Evolutionary conservation across 2,797 vertebrate genomes (phyloP).

Genomic region (Rhinella marina): DNA sequence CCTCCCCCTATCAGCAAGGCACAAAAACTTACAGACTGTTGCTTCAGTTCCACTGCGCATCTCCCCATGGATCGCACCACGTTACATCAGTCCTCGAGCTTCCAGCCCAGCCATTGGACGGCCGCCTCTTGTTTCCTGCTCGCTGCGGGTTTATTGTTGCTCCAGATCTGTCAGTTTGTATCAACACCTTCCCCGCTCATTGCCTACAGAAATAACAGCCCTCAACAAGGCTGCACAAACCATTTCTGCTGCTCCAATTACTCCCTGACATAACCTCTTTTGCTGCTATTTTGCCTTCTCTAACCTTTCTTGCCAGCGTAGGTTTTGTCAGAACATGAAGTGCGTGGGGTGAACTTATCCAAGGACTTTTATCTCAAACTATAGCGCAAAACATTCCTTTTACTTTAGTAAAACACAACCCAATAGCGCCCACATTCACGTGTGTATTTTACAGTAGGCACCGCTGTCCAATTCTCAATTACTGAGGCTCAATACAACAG

Average conservation of each 20-base stretch:
- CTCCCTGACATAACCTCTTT: slow-evolving; percentile 81
- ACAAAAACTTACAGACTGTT: slow-evolving; percentile 29
- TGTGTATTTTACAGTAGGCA: neutral
- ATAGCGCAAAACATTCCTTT: neutral
- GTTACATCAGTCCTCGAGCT: slow-evolving; percentile 67
- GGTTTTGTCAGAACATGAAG: slow-evolving; percentile 58
- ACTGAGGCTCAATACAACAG: neutral
- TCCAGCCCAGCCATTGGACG: slow-evolving; percentile 68
- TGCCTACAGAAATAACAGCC: slow-evolving; percentile 94
- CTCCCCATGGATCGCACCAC: slow-evolving; percentile 71
- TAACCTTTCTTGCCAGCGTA: slow-evolving; percentile 64
- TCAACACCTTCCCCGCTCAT: slow-evolving; percentile 91
- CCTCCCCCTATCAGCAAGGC: slow-evolving; percentile 4
- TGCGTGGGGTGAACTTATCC: slow-evolving; percentile 36
- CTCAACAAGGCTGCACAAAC: slow-evolving; percentile 87
- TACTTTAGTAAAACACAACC: neutral
- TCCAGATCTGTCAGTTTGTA: slow-evolving; percentile 97
- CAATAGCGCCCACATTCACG: neutral
- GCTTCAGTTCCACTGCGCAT: slow-evolving; percentile 62
- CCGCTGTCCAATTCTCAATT: neutral
- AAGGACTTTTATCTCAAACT: slow-evolving; percentile 37
- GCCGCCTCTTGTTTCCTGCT: slow-evolving; percentile 74
- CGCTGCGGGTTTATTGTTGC: slow-evolving; percentile 88
- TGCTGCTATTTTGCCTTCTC: slow-evolving; percentile 78
- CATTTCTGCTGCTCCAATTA: slow-evolving; percentile 98